A percentile compares a stretch with the other conserved stretches of the same genome.
These are phyloP conservation scores for Psix sp. DNA, from an alignment of 1,140 invertebrate species.

Conservation along the genomic window DNA sequence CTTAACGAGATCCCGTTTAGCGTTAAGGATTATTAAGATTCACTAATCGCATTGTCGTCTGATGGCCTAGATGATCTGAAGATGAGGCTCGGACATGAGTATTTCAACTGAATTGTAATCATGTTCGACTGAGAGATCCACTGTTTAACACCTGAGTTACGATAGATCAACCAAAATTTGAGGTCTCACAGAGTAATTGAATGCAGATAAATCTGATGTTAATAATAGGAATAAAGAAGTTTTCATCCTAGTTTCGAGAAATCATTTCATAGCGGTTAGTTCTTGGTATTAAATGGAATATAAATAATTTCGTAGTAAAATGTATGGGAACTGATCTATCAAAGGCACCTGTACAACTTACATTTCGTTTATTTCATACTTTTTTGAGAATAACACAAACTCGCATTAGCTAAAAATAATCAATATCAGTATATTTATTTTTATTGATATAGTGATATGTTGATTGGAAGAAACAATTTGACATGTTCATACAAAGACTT, in stretches of 20 bases:
- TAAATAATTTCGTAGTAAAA: too few relatives aligned
- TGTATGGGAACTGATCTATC: too few relatives aligned
- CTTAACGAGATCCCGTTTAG: conserved; percentile 30
- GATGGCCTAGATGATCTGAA: conserved; percentile 18
- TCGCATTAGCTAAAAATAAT: too few relatives aligned
- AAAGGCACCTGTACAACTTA: too few relatives aligned
- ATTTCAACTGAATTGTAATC: conserved; percentile 32
- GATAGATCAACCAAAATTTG: conserved; percentile 19
- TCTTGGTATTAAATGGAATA: too few relatives aligned
- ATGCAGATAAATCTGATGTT: conserved; percentile 13
- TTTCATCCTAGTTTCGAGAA: too few relatives aligned
- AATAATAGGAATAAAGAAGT: too few relatives aligned
- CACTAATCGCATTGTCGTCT: conserved; percentile 36
- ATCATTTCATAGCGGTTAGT: too few relatives aligned
- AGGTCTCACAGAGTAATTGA: conserved; percentile 23
- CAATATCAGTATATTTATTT: too few relatives aligned
- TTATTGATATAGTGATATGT: too few relatives aligned
- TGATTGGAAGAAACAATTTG: conserved; percentile 21
- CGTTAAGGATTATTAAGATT: conserved; percentile 27
- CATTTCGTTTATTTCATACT: too few relatives aligned
- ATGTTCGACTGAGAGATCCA: conserved; percentile 38
- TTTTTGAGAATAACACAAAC: too few relatives aligned
- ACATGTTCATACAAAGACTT: conserved; percentile 10
- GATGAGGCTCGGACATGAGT: conserved; percentile 9
- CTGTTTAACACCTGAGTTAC: conserved; percentile 41